These are phyloP conservation scores for Stomatorhinus ivindoensis DNA, from an alignment of 2,113 vertebrate species.

Conservation along the genomic window DNA sequence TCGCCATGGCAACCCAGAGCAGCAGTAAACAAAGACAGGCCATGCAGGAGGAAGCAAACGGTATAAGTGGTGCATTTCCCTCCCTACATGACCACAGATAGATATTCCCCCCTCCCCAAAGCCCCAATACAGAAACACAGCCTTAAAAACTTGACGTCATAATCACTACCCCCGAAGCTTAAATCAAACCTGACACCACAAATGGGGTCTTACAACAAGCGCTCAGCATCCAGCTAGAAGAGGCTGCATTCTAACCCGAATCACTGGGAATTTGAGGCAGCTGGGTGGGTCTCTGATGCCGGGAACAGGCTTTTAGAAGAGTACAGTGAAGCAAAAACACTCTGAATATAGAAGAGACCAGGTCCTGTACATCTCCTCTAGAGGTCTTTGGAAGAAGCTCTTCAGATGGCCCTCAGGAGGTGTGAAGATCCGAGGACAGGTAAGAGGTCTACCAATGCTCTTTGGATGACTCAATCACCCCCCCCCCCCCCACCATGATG, in stretches of 20 bases:
- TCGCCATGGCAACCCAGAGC: background rate
- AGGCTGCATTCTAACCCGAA: background rate
- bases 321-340: background rate
- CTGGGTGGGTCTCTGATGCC: background rate
- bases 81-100: background rate
- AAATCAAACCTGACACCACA: background rate
- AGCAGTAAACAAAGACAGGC: background rate
- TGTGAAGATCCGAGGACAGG: slow-evolving; percentile 19
- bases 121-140: background rate
- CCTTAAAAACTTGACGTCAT: background rate
- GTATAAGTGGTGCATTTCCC: background rate
- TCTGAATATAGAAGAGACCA: background rate
- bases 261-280: background rate
- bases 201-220: background rate
- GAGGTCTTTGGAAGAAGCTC: background rate
- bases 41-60: background rate
- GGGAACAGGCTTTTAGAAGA: background rate
- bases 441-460: slow-evolving; percentile 52
- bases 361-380: slow-evolving; percentile 29
- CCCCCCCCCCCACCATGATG: slow-evolving; percentile 44
- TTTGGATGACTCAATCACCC: slow-evolving; percentile 57
- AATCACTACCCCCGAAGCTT: background rate
- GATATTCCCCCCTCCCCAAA: background rate
- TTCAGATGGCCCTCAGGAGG: background rate
- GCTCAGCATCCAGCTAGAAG: background rate